Conservation (phyloP, 1,140 invertebrate genomes). For the Capitella teleta region DNA sequence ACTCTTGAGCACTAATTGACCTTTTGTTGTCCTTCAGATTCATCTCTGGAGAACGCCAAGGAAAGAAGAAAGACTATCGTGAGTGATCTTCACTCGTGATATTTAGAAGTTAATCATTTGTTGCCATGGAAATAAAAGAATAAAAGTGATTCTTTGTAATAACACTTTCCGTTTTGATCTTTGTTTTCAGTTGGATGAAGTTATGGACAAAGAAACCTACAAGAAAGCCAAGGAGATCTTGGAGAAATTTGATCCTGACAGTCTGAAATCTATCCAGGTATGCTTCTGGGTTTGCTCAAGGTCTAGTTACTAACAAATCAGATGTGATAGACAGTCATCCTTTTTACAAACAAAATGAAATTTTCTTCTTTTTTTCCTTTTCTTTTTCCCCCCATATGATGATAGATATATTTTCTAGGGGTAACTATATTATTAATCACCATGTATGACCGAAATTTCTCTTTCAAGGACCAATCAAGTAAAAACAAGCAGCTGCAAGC, state of each 20-base stretch:
- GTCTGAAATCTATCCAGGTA: slow-evolving; percentile 7
- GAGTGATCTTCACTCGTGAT: too few relatives aligned
- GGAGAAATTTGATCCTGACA: slow-evolving; percentile 62
- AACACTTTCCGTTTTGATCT: slow-evolving; percentile 2
- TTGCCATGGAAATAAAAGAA: neutral
- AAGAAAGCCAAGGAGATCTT: slow-evolving; percentile 88
- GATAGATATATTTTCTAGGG: neutral
- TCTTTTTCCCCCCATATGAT: neutral
- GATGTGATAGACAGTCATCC: neutral
- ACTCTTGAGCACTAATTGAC: too few relatives aligned
- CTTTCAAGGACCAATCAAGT: too few relatives aligned
- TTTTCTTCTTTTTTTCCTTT: neutral
- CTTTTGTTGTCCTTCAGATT: too few relatives aligned
- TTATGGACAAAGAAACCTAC: slow-evolving; percentile 95
- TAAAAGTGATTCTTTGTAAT: neutral
- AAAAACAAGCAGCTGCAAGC: too few relatives aligned
- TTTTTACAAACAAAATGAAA: neutral
- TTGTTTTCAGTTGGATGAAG: slow-evolving; percentile 61
- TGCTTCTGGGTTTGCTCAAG: neutral
- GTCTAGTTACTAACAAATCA: neutral
- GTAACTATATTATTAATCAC: neutral
- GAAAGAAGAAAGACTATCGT: too few relatives aligned
- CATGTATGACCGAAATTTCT: too few relatives aligned
- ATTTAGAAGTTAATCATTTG: neutral
- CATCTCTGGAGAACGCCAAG: too few relatives aligned